Evolutionary conservation across 2,113 vertebrate genomes (phyloP).

Genomic region (Rafetus swinhoei): DNA sequence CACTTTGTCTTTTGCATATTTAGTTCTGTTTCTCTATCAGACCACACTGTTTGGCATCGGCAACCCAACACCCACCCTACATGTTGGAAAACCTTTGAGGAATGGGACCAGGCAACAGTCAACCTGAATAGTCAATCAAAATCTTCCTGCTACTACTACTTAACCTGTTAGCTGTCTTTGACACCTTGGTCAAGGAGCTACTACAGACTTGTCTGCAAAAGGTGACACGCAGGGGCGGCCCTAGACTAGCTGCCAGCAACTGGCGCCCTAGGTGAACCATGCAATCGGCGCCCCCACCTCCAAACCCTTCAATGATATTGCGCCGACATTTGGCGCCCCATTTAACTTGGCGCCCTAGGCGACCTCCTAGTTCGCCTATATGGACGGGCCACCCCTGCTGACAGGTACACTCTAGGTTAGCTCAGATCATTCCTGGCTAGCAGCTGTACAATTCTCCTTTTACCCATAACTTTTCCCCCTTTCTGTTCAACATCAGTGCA

Average conservation of each 20-base stretch:
- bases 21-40: neutral
- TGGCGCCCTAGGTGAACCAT: no score
- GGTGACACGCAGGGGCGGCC: accelerated
- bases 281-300: no score
- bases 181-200: constrained; percentile 32
- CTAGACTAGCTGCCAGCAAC: no score
- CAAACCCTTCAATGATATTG: no score
- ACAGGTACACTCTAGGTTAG: neutral
- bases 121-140: neutral
- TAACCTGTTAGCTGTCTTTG: neutral
- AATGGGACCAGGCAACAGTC: neutral
- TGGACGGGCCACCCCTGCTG: no score
- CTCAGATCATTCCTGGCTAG: constrained; percentile 24
- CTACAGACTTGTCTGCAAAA: constrained; percentile 13
- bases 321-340: no score
- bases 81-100: neutral
- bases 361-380: no score
- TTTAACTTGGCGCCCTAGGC: no score
- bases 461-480: constrained; percentile 31
- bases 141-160: accelerated
- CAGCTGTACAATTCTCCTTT: constrained; percentile 14
- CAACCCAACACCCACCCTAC: neutral
- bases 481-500: constrained; percentile 47
- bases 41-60: neutral
- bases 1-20: neutral